Base-by-base conservation (phyloP, 2,113 vertebrate species). In the Aegotheles bennettii region DNA sequence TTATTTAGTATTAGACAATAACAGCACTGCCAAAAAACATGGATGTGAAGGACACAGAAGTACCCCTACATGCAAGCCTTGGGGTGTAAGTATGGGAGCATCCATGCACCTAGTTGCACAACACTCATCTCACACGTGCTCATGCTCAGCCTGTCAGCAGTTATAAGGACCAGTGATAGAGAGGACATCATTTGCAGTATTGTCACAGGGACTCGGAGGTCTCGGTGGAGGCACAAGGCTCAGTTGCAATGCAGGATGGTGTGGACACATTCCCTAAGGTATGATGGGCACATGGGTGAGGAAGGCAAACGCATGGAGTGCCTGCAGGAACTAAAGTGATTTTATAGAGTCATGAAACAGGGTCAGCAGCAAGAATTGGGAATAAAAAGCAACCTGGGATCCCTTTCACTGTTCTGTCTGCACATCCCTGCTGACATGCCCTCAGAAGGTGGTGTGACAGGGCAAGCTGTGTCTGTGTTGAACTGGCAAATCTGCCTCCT, bases 21-120 rank as follows among this genome's bases (percentile, higher is more conserved):
- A 48, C 1, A 94, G 7, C 51, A 42, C 33, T 76, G 76, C 33
- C 33, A 71, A 53, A 90, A 93, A 60, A 23, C 2, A 16, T 28
- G 25, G 4, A 36, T 3, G 1, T 28, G 40, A 84, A 61, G 69
- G 59, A 74, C 33, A 33, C 0, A 0, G 25, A 88, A 50, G 29
- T 23, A 63, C 3, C 3, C 16, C 6, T 7, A 10, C 12, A 20
- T 13, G 10, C 21, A 90, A 67, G 35, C 14, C 57, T 35, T 69
- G 48, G 31, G 10, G 19, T 48, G 9, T 26, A 60, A 83, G 31
- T 33, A n/a, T 7, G 20, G 48, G 16, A 90, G 13, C 79, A 23
- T 33, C 42, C 42, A 31, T 5, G 10, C 11, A 42, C 29, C 15
- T 42, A 31, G 24, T 31, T 78, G 28, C 20, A 68, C 28, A 67